These are phyloP conservation scores for Apamea epomidion DNA, from an alignment of 2,888 invertebrate species.

Conservation along the genomic window DNA sequence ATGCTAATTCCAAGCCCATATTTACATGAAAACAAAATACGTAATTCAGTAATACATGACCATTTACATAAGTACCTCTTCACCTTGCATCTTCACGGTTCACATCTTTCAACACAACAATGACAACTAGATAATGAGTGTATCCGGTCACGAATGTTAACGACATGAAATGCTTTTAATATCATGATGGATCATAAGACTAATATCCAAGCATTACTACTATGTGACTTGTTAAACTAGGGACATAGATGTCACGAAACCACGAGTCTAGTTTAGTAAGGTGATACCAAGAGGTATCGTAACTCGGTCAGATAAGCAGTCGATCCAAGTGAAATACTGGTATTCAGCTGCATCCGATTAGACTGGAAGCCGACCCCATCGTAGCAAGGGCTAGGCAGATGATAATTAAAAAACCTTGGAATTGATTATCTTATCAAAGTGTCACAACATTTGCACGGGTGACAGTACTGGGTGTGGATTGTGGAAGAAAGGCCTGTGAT, in stretches of 20 bases:
- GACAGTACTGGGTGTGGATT: no score
- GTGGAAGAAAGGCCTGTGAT: no score
- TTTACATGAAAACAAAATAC: slow-evolving; percentile 6
- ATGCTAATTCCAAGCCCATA: background rate
- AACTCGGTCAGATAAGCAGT: no score
- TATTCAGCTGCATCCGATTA: no score
- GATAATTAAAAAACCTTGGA: no score
- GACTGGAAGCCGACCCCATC: no score
- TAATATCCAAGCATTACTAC: slow-evolving; percentile 36
- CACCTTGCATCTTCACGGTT: slow-evolving; percentile 74
- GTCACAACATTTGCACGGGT: no score
- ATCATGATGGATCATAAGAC: slow-evolving; percentile 47
- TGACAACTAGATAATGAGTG: slow-evolving; percentile 65
- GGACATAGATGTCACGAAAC: background rate
- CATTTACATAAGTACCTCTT: slow-evolving; percentile 18
- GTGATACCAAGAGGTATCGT: background rate
- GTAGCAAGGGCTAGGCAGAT: no score
- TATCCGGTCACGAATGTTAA: slow-evolving; percentile 81
- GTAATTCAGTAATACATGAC: background rate
- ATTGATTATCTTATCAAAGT: no score
- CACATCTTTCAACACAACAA: slow-evolving; percentile 59
- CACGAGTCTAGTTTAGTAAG: background rate
- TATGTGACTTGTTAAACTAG: slow-evolving; percentile 19
- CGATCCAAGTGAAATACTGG: no score
- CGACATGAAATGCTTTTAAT: slow-evolving; percentile 72